Base-by-base conservation (phyloP, 2,888 invertebrate genomes). In the Hyalella azteca region DNA sequence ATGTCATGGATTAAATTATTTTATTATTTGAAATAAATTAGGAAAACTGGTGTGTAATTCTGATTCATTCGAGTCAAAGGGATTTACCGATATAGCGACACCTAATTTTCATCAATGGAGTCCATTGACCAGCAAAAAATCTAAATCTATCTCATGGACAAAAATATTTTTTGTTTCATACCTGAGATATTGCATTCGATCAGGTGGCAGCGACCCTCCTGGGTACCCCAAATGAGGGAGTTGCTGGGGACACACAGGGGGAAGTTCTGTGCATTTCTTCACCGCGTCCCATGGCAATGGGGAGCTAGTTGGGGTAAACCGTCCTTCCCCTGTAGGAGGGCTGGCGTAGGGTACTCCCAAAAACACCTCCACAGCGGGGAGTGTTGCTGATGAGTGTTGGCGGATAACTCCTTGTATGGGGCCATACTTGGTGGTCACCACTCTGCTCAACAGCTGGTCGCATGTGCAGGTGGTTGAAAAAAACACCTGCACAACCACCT, bases 331-430 rank as follows among this genome's bases (percentile, higher is more conserved):
- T 85, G 94, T 91, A 19, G 96, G 96, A 84, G 96, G 94, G 84
- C 96, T 95, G 50, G 96, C 97, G 90, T 96, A 97, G 50, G 96
- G 96, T 85, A 97, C 94, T 83, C 97, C 97, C 83, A 96, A 91
- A 88, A 94, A 97, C 26, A 95, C 95, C 89, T 97, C 96, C 86
- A 97, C 95, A 13, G 93, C 92, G 87, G 94, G 93, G 78, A 95
- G 92, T 29, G 60, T 26, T 40, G 78, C 78, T 9, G 78, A 66
- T 29, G 81, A 73, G 76, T 83, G 83, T 77, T 83, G 83, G 45
- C 85, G 79, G 36, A 87, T 84, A 88, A 95, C 92, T 79, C 96
- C 97, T 75, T 95, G 92, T 86, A 97, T 89, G 82, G 93, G 92
- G 49, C 96, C 97, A 91, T 96, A 96, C 88, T 95, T 94, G 85